phyloP scores from a whole-genome alignment of 2,888 invertebrate genomes.

The Deroplatys truncata region DNA sequence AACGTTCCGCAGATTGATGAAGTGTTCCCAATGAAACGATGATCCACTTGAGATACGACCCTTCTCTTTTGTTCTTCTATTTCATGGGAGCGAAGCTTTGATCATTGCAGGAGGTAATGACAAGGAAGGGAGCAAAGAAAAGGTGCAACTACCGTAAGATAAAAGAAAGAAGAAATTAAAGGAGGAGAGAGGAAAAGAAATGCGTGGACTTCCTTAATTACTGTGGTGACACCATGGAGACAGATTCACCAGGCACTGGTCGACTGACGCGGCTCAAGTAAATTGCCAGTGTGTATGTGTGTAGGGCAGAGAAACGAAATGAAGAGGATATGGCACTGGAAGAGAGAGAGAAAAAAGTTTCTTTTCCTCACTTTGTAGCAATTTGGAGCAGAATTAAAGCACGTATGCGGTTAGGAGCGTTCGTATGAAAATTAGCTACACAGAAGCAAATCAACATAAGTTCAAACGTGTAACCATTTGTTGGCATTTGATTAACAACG shows the following conservation, averaged over 20 bases:
- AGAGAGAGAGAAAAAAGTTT: not conserved
- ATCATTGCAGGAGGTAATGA: not conserved
- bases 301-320: not conserved
- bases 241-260: constrained; percentile 4
- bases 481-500: no score
- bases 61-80: not conserved
- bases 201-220: constrained; percentile 23
- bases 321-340: not conserved
- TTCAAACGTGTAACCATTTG: no score
- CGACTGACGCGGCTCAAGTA: not conserved
- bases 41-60: not conserved
- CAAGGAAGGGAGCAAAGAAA: constrained; percentile 5
- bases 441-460: no score
- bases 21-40: not conserved
- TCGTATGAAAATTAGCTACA: not conserved
- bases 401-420: not conserved
- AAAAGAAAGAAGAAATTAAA: not conserved
- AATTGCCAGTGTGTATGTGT: not conserved
- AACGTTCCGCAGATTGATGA: not conserved
- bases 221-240: constrained; percentile 13
- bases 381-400: not conserved
- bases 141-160: not conserved
- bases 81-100: not conserved
- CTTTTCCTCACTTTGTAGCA: not conserved
- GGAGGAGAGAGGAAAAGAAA: not conserved